Evolutionary conservation across 2,113 vertebrate species (phyloP).

Genomic region (Cranoglanis bouderius): DNA sequence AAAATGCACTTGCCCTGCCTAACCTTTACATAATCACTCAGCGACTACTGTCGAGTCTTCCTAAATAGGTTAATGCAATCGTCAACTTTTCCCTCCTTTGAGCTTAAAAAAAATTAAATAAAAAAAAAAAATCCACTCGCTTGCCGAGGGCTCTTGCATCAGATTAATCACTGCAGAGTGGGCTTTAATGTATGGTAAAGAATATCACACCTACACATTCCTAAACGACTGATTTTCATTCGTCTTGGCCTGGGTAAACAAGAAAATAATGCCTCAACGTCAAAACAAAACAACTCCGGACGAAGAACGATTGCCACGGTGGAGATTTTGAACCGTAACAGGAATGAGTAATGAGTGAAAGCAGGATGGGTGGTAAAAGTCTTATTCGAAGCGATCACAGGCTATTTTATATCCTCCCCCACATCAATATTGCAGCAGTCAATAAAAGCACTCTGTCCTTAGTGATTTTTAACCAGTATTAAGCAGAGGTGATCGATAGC

Average conservation of each 20-base stretch:
- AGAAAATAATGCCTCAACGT: conserved; percentile 64
- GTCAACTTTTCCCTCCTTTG: conserved; percentile 64
- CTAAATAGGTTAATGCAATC: conserved; percentile 78
- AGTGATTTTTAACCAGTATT: conserved; percentile 49
- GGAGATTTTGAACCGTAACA: conserved; percentile 43
- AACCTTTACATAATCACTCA: conserved; percentile 73
- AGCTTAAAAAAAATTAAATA: conserved; percentile 47
- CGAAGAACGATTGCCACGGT: conserved; percentile 43
- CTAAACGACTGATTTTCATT: conserved; percentile 55
- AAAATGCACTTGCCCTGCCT: conserved; percentile 68
- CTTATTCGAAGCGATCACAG: conserved; percentile 56
- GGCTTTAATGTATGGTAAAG: conserved; percentile 63
- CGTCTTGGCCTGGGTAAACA: conserved; percentile 53
- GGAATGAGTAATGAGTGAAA: conserved; percentile 47
- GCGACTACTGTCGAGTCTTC: conserved; percentile 64
- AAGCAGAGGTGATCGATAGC: conserved; percentile 33
- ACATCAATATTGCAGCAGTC: conserved; percentile 54
- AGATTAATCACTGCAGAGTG: conserved; percentile 68
- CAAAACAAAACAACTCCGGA: conserved; percentile 53
- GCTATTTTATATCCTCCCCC: conserved; percentile 59
- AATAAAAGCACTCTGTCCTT: conserved; percentile 63
- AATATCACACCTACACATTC: conserved; percentile 60
- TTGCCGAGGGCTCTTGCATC: conserved; percentile 65
- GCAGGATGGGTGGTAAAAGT: conserved; percentile 42
- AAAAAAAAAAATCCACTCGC: conserved; percentile 60